A percentile compares a stretch with the other conserved stretches of the same genome.
These are phyloP conservation scores for Campylomormyrus numenius DNA, from an alignment of 2,113 vertebrate genomes.

Conservation along the genomic window DNA sequence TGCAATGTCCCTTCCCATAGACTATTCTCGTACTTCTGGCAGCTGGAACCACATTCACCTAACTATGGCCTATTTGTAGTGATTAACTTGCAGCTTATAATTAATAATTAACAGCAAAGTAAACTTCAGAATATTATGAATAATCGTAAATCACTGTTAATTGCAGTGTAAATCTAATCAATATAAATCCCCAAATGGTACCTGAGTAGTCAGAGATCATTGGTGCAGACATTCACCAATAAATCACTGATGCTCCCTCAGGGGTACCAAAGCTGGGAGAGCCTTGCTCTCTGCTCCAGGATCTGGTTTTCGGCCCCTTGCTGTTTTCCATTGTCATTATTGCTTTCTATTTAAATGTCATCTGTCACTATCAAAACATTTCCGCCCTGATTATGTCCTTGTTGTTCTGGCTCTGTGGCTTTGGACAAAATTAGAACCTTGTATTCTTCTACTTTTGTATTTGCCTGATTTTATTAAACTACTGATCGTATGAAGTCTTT, in stretches of 20 bases:
- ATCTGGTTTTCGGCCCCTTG: neutral
- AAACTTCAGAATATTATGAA: neutral
- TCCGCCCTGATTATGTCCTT: neutral
- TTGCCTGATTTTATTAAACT: neutral
- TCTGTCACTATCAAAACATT: neutral
- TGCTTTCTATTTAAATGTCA: neutral
- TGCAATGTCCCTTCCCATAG: neutral
- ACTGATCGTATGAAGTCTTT: neutral
- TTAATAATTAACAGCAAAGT: neutral
- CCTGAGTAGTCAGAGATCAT: neutral
- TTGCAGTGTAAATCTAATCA: neutral
- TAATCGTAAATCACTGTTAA: neutral
- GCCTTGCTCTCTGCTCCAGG: neutral
- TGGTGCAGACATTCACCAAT: neutral
- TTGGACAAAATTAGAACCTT: neutral
- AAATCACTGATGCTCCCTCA: neutral
- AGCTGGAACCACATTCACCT: neutral
- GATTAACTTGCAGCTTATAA: neutral
- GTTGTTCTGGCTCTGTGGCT: neutral
- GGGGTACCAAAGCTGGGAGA: neutral
- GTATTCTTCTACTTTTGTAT: neutral
- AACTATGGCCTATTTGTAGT: neutral
- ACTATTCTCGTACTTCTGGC: neutral
- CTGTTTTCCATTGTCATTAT: neutral
- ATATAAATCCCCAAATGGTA: neutral